These are phyloP conservation scores for Neuroscelio doddi DNA, from an alignment of 2,888 invertebrate species.

Conservation along the genomic window DNA sequence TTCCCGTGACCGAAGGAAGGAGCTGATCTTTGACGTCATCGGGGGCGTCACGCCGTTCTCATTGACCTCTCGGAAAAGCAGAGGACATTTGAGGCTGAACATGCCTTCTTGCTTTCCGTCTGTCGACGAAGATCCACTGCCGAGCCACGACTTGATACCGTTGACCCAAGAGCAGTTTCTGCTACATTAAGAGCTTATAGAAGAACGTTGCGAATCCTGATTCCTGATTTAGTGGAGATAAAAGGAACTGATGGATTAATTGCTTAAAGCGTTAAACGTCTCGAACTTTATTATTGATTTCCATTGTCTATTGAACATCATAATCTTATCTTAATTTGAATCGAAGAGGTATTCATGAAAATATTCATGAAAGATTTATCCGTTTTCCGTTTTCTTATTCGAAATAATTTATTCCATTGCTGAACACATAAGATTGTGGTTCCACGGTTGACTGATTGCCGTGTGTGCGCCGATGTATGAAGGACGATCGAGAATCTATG, in stretches of 20 bases:
- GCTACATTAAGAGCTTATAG: conserved; percentile 62
- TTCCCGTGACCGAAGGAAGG: neutral
- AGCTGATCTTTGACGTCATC: conserved; percentile 24
- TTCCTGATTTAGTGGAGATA: conserved; percentile 48
- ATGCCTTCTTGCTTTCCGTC: too few relatives aligned
- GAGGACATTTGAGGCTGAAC: too few relatives aligned
- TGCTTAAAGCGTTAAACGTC: conserved; percentile 62
- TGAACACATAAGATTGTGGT: conserved; percentile 25
- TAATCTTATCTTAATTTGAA: too few relatives aligned
- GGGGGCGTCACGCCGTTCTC: conserved; percentile 25
- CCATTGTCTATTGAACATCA: too few relatives aligned
- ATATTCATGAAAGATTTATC: conserved; percentile 15
- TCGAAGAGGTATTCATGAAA: too few relatives aligned
- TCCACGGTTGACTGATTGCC: conserved; percentile 25
- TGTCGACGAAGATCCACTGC: too few relatives aligned
- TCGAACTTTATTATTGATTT: too few relatives aligned
- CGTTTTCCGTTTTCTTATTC: neutral
- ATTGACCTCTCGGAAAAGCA: conserved; percentile 50
- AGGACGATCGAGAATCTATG: conserved; percentile 12
- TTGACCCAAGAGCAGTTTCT: conserved; percentile 62
- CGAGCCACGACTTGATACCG: conserved; percentile 42
- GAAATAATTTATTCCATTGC: conserved; percentile 30
- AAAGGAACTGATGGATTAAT: conserved; percentile 64
- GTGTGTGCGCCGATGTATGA: conserved; percentile 5
- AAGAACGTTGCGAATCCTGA: conserved; percentile 62